Base-by-base conservation (phyloP, 2,888 invertebrate species). In the Pristionchus mayeri region DNA sequence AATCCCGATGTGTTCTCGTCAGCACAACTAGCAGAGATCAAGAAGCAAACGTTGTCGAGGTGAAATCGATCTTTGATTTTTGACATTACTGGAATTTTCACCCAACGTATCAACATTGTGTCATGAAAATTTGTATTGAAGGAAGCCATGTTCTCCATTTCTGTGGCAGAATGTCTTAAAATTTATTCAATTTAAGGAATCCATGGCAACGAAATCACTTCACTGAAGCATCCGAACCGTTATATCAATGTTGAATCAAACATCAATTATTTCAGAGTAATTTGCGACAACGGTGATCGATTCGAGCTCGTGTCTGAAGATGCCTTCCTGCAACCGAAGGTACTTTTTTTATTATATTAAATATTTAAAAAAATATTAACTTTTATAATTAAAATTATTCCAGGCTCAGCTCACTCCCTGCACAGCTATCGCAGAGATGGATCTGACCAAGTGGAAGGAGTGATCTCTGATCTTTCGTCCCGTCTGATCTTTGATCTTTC, bases 1-100 rank as follows among this genome's bases (percentile, higher is more conserved):
- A 94, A 94, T 85, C 91, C 92, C 3, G 93, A 92, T 78, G 87
- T 92, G 21, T 93, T 91, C 88, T 90, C 92, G 21, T 81, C 86
- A 60, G 91, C 89, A 3, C 97, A 98, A 95, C 94, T 97, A 24
- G 93, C 94, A 0, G 96, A 97, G 93, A 95, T 98, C 84, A 95
- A 96, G 0, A 97, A 97, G 93, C 95, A 95, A 0, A 96, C 96
- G 0, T 93, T 98, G 60, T 95, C 97, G 37, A n/a, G 81, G 60
- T 80, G 71, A 4, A 18, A 24, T 24, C 24, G 3, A 57, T 57
- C 21, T 57, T 24, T 13, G n/a, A n/a, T 16, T 34, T 18, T 30
- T 24, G 27, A 60, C 30, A 6, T 57, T 24, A 7, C 24, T 24
- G 52, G 18, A 52, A n/a, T n/a, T n/a, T n/a, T n/a, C n/a, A n/a